Base-by-base conservation (phyloP, 2,797 vertebrate genomes). In the Anolis apletophallus region DNA sequence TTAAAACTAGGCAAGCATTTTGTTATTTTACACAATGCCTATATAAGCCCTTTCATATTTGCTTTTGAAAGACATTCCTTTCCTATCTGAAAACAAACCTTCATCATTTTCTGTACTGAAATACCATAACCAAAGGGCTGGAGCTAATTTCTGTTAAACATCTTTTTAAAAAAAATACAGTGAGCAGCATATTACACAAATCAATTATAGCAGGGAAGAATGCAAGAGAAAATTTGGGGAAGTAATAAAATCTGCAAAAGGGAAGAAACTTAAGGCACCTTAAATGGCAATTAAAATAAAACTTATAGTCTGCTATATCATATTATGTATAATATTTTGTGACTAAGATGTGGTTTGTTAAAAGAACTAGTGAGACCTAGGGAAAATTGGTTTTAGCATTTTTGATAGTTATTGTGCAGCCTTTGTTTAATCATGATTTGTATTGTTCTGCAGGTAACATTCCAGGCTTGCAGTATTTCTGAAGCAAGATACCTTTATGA, bases 401-500 rank as follows among this genome's bases (percentile, higher is more conserved):
- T 54, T 23, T 46, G 8, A 32, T 11, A 23, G 32, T 46, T 16
- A 50, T 19, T 7, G 14, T 67, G 19, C 29, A 59, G 3, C 23
- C 36, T 46, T 71, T 50, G 2, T 40, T 76, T n/a, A 76, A 55
- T 50, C 13, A n/a, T 32, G 23, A 40, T 80, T 77, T 40, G 17
- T 54, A 68, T 80, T 80, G 17, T 93, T 83, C 92, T 94, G 89
- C 93, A 99, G 99, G 99, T 99, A 89, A 99, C 99, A 57, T 99
- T 99, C 96, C 99, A 99, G 91, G 99, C 99, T 88, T 99, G 99
- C 94, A 99, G 98, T 96, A 99, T 99, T 93, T 97, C 96, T 36
- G 99, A 99, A 95, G 99, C 99, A 14, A 97, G 99, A 73, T 99
- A 98, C 91, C 98, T 99, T 83, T 99, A 99, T 91, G 99, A 99